These are phyloP conservation scores for Drosophila tanythrix DNA, from an alignment of 2,888 invertebrate genomes.

Conservation along the genomic window DNA sequence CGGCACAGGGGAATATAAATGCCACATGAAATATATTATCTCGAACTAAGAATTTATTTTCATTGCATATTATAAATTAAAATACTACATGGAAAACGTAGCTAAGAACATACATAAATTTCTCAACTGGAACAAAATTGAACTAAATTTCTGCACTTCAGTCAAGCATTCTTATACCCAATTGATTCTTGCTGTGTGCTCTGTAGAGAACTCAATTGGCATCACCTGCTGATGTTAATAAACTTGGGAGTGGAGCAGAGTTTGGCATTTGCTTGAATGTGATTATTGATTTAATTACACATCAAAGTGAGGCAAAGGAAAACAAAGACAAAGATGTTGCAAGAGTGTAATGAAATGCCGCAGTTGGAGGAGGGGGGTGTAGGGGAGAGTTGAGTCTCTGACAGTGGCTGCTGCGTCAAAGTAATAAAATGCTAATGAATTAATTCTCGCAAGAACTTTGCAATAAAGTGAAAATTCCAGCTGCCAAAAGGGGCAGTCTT, in stretches of 20 bases:
- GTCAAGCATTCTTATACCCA: not conserved
- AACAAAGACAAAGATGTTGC: constrained; percentile 28
- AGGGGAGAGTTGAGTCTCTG: not conserved
- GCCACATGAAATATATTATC: constrained; percentile 57
- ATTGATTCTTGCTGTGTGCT: constrained; percentile 12
- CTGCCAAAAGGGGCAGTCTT: constrained; percentile 2
- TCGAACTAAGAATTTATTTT: constrained; percentile 66
- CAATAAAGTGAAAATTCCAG: constrained; percentile 43
- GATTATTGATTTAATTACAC: constrained; percentile 80
- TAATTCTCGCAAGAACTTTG: constrained; percentile 71
- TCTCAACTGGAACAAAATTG: not conserved
- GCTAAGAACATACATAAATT: not conserved
- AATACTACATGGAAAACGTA: constrained; percentile 11
- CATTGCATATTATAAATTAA: constrained; percentile 36
- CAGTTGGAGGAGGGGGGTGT: not conserved
- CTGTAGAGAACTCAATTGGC: not conserved
- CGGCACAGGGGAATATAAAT: constrained; percentile 8
- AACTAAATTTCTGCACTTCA: not conserved
- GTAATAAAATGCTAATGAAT: constrained; percentile 79
- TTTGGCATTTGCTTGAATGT: constrained; percentile 44
- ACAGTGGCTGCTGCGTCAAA: constrained; percentile 35
- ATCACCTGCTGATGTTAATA: constrained; percentile 32
- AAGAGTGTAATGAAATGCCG: not conserved
- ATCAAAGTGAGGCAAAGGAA: constrained; percentile 64
- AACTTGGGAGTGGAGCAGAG: constrained; percentile 37